Percentiles rank a stretch among this genome's conserved stretches.
Evolutionary conservation across 92 coral and sea anemone genomes (phyloP).

Genomic region (Porites cylindrica): DNA sequence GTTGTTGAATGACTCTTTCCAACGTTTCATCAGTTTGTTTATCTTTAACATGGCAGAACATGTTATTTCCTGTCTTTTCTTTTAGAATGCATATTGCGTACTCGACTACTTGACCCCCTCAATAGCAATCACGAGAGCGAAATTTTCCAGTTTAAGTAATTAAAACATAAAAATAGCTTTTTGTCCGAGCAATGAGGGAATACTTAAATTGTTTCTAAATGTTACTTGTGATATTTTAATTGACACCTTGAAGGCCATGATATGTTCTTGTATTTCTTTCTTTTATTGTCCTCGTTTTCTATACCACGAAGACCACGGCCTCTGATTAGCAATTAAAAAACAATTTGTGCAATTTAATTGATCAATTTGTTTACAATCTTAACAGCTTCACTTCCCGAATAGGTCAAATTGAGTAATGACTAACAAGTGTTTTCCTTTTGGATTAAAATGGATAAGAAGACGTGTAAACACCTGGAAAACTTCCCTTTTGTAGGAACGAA

Average conservation of each 20-base stretch:
- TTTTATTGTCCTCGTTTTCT: neutral
- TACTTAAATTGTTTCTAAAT: neutral
- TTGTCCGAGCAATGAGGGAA: neutral
- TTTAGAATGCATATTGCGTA: neutral
- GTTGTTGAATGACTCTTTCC: neutral
- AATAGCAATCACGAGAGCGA: slow-evolving; percentile 2
- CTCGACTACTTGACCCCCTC: neutral
- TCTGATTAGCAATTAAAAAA: neutral
- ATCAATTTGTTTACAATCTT: slow-evolving; percentile 20
- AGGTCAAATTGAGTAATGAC: neutral
- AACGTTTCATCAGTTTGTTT: neutral
- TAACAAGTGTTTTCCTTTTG: slow-evolving; percentile 7
- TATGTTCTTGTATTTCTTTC: neutral
- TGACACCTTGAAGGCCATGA: neutral
- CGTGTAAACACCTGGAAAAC: neutral
- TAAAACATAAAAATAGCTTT: neutral
- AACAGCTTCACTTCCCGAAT: neutral
- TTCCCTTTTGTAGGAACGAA: no score
- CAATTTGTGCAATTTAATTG: slow-evolving; percentile 24
- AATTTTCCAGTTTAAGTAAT: neutral
- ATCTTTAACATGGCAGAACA: neutral
- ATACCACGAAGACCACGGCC: neutral
- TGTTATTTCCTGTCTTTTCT: neutral
- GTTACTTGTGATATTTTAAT: neutral
- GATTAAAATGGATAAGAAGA: neutral